Base-by-base conservation (phyloP, 2,113 vertebrate species). In the Etheostoma spectabile region DNA sequence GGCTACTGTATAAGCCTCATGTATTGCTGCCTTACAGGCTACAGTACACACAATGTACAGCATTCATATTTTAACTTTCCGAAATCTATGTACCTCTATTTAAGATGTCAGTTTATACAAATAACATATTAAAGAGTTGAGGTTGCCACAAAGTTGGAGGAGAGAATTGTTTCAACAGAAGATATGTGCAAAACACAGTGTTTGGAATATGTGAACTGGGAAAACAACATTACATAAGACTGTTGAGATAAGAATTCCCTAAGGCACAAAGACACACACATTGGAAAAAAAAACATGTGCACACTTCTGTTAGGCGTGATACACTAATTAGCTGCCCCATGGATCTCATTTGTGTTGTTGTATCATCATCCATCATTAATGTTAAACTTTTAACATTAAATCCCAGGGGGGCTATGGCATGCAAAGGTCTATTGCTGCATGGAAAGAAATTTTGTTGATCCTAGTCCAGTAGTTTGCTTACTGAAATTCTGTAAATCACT, bases 331-430 rank as follows among this genome's bases (percentile, higher is more conserved):
- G 19, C 19, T 24, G 71, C 65, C 61, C 79, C 33, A 12, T 56
- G 73, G 53, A 69, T 18, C 60, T 85, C 51, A 66, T 69, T 80
- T 84, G 42, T 82, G 62, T 68, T 86, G 62, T 68, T 83, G 48
- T 61, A 3, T 64, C 49, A 42, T 30, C 6, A 24, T 56, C 53
- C n/a, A 42, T 11, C 38, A 11, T 11, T 42, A 42, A 42, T 42
- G 38, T 42, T 42, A 38, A 38, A 38, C 38, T 38, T 38, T 8
- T 38, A 38, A 38, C 38, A 38, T 38, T 38, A 38, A 38, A 10
- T 8, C 38, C 8, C 8, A 38, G 38, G 38, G 38, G 38, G 8
- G 38, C 8, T 38, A 8, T 8, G 38, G 38, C 38, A 38, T 38
- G 2, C 8, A 38, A 38, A 38, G 38, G 8, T 38, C 38, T 38